Evolutionary conservation across 1,140 invertebrate species (phyloP).

Genomic region (Drosophila ambigua): DNA sequence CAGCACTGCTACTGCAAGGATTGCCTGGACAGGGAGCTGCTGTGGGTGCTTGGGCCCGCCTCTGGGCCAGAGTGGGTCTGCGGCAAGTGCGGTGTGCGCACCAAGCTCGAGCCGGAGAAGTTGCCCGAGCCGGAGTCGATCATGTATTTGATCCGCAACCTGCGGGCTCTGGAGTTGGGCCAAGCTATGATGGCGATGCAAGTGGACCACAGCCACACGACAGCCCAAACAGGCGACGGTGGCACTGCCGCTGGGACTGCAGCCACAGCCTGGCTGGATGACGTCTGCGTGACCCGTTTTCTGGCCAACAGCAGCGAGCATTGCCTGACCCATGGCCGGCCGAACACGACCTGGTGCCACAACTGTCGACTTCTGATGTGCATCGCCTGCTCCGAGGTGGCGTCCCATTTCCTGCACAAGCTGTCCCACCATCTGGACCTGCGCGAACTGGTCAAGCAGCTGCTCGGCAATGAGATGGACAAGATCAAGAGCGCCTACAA

Average conservation of each 20-base stretch:
- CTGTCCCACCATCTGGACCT: slow-evolving; percentile 88
- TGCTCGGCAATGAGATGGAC: slow-evolving; percentile 85
- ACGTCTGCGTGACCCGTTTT: slow-evolving; percentile 29
- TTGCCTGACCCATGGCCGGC: slow-evolving; percentile 90
- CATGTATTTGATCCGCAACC: slow-evolving; percentile 84
- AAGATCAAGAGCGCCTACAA: slow-evolving; percentile 85
- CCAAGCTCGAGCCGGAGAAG: slow-evolving; percentile 85
- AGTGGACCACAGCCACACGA: slow-evolving; percentile 3
- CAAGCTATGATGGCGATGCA: slow-evolving; percentile 18
- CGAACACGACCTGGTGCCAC: slow-evolving; percentile 89
- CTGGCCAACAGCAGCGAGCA: slow-evolving; percentile 84
- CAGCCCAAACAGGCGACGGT: not conserved
- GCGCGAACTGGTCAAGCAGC: slow-evolving; percentile 87
- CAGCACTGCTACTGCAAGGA: slow-evolving; percentile 91
- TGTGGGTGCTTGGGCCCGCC: slow-evolving; percentile 87
- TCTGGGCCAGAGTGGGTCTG: slow-evolving; percentile 89
- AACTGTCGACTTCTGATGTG: slow-evolving; percentile 88
- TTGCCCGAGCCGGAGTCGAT: slow-evolving; percentile 88
- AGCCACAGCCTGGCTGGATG: slow-evolving; percentile 11
- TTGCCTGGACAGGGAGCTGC: slow-evolving; percentile 85
- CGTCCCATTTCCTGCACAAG: slow-evolving; percentile 87
- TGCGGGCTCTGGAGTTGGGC: slow-evolving; percentile 39
- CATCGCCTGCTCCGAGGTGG: slow-evolving; percentile 87
- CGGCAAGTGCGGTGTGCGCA: slow-evolving; percentile 87
- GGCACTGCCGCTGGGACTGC: slow-evolving; percentile 10